Evolutionary conservation across 2,797 vertebrate species (phyloP).

Genomic region (Remorina albescens): DNA sequence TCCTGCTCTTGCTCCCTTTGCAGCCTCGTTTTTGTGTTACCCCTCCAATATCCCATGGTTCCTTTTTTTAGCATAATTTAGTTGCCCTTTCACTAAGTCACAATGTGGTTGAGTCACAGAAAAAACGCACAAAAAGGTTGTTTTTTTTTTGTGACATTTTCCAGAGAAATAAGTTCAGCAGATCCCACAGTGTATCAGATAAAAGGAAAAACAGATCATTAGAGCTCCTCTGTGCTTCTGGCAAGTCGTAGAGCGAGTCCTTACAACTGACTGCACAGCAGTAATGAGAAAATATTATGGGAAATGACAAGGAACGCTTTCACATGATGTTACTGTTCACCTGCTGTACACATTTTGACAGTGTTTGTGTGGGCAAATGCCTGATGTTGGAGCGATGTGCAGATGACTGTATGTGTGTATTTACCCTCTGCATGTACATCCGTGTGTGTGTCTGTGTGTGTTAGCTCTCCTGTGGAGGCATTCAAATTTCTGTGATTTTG

Average conservation of each 20-base stretch:
- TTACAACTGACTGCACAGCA: constrained; percentile 47
- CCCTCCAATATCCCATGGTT: constrained; percentile 41
- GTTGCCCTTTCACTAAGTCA: constrained; percentile 22
- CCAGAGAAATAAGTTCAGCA: background rate
- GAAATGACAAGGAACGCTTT: background rate
- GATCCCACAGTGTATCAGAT: constrained; percentile 17
- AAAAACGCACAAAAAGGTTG: constrained; percentile 15
- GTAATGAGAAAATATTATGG: constrained; percentile 46
- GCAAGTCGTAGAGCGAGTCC: constrained; percentile 28
- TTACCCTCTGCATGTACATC: background rate
- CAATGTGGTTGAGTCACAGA: constrained; percentile 12
- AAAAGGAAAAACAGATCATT: constrained; percentile 37
- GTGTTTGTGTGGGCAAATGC: background rate
- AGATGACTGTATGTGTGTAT: background rate
- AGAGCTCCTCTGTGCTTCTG: constrained; percentile 45
- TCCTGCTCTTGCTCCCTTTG: constrained; percentile 15
- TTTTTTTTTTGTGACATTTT: constrained; percentile 26
- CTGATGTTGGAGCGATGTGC: background rate
- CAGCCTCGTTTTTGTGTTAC: constrained; percentile 30
- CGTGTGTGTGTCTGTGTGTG: background rate
- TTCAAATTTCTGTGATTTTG: constrained; percentile 3
- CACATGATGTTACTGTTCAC: constrained; percentile 1
- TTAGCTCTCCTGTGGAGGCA: too few relatives aligned
- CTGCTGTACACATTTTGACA: background rate
- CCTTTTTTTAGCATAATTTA: constrained; percentile 21